phyloP scores from a whole-genome alignment of 2,797 vertebrate species.

The Sebastiscus albofasciatus region DNA sequence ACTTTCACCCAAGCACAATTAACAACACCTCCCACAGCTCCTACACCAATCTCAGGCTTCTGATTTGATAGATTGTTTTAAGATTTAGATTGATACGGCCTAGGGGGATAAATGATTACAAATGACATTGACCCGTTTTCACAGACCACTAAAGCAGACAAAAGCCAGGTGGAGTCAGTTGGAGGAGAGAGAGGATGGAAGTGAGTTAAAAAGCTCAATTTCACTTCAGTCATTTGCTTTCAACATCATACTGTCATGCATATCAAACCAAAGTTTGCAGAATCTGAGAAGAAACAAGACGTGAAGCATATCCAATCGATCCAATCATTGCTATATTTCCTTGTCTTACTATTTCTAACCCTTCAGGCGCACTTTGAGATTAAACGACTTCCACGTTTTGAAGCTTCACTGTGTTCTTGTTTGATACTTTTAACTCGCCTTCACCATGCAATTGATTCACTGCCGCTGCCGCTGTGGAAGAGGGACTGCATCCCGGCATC shows the following conservation, averaged over 20 bases:
- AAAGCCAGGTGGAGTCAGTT: constrained; percentile 22
- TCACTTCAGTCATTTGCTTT: constrained; percentile 27
- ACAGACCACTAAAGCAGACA: constrained; percentile 10
- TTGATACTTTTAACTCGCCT: constrained; percentile 7
- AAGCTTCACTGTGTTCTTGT: background rate
- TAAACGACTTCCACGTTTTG: background rate
- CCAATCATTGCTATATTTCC: background rate
- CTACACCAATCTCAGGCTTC: background rate
- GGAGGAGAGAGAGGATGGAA: background rate
- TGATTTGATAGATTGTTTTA: constrained; percentile 53
- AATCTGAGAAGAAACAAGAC: background rate
- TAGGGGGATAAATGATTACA: constrained; percentile 48
- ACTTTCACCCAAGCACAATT: constrained; percentile 55
- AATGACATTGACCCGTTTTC: constrained; percentile 37
- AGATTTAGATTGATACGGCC: constrained; percentile 64
- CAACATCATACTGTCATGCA: constrained; percentile 1
- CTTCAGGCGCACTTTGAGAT: constrained; percentile 3
- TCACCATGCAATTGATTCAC: constrained; percentile 7
- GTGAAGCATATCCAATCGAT: constrained; percentile 19
- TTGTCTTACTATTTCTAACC: background rate
- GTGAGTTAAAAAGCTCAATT: constrained; percentile 3
- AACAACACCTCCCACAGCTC: constrained; percentile 33
- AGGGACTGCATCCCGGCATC: background rate
- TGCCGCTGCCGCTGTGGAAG: background rate
- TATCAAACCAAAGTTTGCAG: background rate